Evolutionary conservation across 2,797 vertebrate genomes (phyloP), one percentile per base, ranked within the genome.

Genomic region (Oryzias dopingdopingensis): DNA sequence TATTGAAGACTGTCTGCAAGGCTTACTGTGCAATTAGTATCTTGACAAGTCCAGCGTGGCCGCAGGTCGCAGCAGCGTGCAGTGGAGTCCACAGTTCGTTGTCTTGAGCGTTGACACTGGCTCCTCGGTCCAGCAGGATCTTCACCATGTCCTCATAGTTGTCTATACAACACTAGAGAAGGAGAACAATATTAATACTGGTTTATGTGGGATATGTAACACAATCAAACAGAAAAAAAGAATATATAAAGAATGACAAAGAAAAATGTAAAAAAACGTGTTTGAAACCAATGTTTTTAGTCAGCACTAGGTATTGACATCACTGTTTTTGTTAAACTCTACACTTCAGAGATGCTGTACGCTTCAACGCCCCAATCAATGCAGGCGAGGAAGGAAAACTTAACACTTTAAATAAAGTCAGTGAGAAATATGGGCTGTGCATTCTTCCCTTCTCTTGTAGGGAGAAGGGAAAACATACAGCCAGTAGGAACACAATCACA

Each of bases 81-180:
- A 99, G 82, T 0, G 97, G 97, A 0, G 97, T 99, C 97, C 97
- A 99, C 55, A 97, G 89, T 83, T 98, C 97, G 0, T 98, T 98
- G 90, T 99, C 97, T 88, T 95, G 95, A 60, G 96, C 93, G 0
- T 99, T 98, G 63, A 96, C 94, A 0, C 92, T 92, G 24, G 96
- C 96, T 42, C 96, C 95, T 0, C 95, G 94, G 81, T 81, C 92
- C 66, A 99, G 88, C 42, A 99, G 90, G 72, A 98, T 90, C 86
- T 93, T 95, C 67, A 98, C 96, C 72, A 98, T 96, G 68, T 97
- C 96, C 82, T 98, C 96, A 40, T 96, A 99, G 91, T 98, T 98
- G 90, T 99, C 97, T 49, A 99, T 98, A 68, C 97, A 99, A 90
- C 96, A 98, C 96, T 98, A 83, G 7, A 12, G 13, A 12, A 47